Percentiles rank a stretch among this genome's conserved stretches.
These are phyloP conservation scores for Paracyclopina nana DNA, from an alignment of 1,140 invertebrate species.

Conservation along the genomic window DNA sequence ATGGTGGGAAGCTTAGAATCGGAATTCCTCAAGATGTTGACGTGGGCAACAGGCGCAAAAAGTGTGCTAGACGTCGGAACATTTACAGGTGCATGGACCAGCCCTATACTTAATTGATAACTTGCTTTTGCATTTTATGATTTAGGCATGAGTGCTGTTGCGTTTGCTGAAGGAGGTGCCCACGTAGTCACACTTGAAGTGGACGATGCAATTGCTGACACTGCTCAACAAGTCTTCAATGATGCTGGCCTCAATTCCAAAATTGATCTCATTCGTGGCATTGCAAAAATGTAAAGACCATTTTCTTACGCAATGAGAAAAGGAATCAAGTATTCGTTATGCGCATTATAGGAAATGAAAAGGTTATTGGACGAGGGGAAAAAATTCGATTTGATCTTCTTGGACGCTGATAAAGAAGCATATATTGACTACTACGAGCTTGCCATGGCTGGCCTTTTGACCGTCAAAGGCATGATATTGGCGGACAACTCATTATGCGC, in stretches of 20 bases:
- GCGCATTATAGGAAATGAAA: too few relatives aligned
- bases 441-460: not conserved
- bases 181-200: not conserved
- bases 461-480: not conserved
- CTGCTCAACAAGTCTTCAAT: not conserved
- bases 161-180: not conserved
- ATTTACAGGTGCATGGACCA: too few relatives aligned
- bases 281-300: too few relatives aligned
- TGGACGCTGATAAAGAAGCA: not conserved
- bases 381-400: not conserved
- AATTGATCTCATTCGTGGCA: not conserved
- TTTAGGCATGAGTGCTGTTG: not conserved
- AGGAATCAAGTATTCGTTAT: too few relatives aligned
- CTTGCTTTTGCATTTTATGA: too few relatives aligned
- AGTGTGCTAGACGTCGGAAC: slow-evolving; percentile 1
- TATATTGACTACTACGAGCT: not conserved
- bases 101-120: too few relatives aligned
- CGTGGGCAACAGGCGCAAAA: not conserved
- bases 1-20: not conserved
- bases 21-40: not conserved
- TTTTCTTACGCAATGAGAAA: too few relatives aligned
- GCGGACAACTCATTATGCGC: not conserved
- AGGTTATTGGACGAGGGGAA: not conserved
- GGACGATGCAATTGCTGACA: not conserved
- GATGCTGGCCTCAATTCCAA: not conserved